phyloP scores from a whole-genome alignment of 2,113 vertebrate genomes.

The Muscicapa adusta region DNA sequence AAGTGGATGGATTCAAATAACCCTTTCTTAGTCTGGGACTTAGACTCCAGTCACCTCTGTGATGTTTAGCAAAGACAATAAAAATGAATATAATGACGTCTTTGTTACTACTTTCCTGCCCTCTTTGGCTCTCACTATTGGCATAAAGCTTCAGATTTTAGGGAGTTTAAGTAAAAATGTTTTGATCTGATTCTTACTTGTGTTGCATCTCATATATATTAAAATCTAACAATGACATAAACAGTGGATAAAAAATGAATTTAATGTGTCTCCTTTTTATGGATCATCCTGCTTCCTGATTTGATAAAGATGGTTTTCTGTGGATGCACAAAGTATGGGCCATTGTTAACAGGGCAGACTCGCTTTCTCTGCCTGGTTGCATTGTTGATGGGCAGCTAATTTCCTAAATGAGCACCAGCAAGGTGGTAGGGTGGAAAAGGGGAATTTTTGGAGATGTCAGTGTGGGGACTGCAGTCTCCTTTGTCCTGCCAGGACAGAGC shows the following conservation, averaged over 20 bases:
- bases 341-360: not conserved
- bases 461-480: not conserved
- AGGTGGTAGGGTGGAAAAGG: too few relatives aligned
- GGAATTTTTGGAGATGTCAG: not conserved
- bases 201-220: not conserved
- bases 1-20: not conserved
- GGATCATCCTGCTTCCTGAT: not conserved
- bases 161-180: not conserved
- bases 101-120: not conserved
- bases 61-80: not conserved
- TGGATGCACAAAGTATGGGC: not conserved
- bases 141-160: not conserved
- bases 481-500: fast-evolving
- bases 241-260: not conserved
- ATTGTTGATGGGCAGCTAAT: not conserved
- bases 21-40: not conserved
- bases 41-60: not conserved
- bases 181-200: not conserved
- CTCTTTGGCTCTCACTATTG: not conserved
- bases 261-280: not conserved
- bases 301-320: not conserved
- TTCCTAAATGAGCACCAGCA: not conserved
- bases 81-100: not conserved
- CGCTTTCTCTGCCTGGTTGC: not conserved
- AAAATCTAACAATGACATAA: not conserved